Percentiles rank a stretch among this genome's conserved stretches.
Conservation (phyloP, 2,113 vertebrate genomes). For the Esox niger region DNA sequence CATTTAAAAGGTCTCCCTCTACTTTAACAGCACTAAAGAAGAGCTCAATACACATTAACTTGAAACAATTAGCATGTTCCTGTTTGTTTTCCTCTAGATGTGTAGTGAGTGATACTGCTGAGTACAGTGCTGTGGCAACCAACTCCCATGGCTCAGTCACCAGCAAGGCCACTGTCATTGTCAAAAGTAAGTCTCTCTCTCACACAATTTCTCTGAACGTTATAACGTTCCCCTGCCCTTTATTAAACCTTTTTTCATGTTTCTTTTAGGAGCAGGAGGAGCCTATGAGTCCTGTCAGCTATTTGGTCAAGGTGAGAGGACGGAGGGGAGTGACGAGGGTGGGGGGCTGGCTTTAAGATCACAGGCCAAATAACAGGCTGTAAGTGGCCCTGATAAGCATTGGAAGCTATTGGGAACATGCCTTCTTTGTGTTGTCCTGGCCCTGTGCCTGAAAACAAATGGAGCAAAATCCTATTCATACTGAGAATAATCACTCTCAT, state of each 20-base stretch:
- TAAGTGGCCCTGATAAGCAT: slow-evolving; percentile 42
- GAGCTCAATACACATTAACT: not conserved
- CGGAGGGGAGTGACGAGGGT: not conserved
- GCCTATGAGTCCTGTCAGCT: slow-evolving; percentile 75
- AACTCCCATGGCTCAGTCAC: slow-evolving; percentile 82
- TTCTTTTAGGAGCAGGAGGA: slow-evolving; percentile 71
- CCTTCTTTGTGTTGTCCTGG: slow-evolving; percentile 8
- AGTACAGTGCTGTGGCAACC: slow-evolving; percentile 89
- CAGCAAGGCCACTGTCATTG: slow-evolving; percentile 79
- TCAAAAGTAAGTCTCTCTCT: slow-evolving; percentile 2
- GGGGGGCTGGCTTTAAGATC: slow-evolving; percentile 25
- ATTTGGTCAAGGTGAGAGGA: slow-evolving; percentile 60
- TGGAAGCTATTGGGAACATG: slow-evolving; percentile 50
- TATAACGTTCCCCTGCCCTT: not conserved
- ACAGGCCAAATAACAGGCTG: slow-evolving; percentile 43
- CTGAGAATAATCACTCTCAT: not conserved
- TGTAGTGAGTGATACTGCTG: slow-evolving; percentile 84
- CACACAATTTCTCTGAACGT: too few relatives aligned
- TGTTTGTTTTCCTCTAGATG: slow-evolving; percentile 70
- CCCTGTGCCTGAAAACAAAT: not conserved
- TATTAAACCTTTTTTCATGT: slow-evolving; percentile 1
- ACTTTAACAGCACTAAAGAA: not conserved
- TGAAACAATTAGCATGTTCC: not conserved
- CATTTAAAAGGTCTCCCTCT: not conserved
- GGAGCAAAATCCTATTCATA: not conserved